These are phyloP conservation scores for Eulemur macaco DNA, from an alignment of 2,113 vertebrate genomes.

Conservation along the genomic window DNA sequence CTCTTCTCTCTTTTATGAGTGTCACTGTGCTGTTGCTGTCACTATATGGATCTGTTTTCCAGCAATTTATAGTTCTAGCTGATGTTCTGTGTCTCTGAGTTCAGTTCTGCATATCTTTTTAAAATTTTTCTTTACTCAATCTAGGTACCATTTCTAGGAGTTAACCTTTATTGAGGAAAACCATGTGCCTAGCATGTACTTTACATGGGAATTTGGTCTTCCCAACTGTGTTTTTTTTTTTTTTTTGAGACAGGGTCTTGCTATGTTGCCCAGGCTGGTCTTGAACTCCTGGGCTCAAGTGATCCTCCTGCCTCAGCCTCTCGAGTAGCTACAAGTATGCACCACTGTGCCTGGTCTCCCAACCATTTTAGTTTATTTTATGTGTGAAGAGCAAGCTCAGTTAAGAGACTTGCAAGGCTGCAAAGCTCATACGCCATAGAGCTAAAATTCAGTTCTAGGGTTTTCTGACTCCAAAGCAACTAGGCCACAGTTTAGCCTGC, in stretches of 20 bases:
- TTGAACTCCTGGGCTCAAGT: too few species aligned
- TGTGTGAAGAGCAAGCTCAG: not conserved
- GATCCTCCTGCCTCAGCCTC: too few species aligned
- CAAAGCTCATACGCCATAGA: not conserved
- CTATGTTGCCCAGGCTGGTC: too few species aligned
- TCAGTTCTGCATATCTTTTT: not conserved
- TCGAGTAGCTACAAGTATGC: too few species aligned
- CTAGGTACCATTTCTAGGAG: not conserved
- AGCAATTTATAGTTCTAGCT: not conserved
- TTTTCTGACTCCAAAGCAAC: not conserved
- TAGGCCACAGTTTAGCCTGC: not conserved
- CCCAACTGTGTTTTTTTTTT: not conserved
- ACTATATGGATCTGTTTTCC: not conserved
- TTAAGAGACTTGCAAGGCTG: not conserved
- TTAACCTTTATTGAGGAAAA: not conserved
- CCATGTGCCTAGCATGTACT: not conserved
- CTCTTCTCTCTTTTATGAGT: not conserved
- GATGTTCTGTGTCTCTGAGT: not conserved
- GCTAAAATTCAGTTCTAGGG: not conserved
- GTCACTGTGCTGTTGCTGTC: not conserved
- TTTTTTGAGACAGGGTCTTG: not conserved
- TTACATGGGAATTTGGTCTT: not conserved
- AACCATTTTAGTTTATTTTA: not conserved
- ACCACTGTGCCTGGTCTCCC: too few species aligned
- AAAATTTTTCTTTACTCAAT: not conserved